Percentiles rank a stretch among this genome's conserved stretches.
Conservation (phyloP, 2,888 invertebrate genomes). For the Agrilus cyanescens region DNA sequence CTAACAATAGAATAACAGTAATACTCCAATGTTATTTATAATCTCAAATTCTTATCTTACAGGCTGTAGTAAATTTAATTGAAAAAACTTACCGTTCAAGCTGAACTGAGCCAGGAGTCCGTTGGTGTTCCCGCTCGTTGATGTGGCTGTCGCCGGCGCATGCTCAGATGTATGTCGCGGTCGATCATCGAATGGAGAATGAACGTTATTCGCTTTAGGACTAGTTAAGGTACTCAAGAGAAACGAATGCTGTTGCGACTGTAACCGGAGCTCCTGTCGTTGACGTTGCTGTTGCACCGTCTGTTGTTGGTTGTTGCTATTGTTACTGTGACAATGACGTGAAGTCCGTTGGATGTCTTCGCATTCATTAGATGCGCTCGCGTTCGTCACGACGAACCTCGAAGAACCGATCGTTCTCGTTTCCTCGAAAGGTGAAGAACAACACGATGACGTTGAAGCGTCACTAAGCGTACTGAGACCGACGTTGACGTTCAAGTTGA, state of each 20-base stretch:
- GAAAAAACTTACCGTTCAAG: slow-evolving; percentile 26
- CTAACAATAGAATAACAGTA: no score
- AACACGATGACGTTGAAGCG: slow-evolving; percentile 14
- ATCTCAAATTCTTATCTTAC: no score
- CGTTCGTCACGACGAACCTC: slow-evolving; percentile 28
- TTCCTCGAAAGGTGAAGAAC: slow-evolving; percentile 12
- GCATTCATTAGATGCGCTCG: slow-evolving; percentile 13
- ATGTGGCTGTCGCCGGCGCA: slow-evolving; percentile 11
- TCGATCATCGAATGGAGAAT: slow-evolving; percentile 21
- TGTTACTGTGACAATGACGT: neutral
- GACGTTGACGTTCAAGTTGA: slow-evolving; percentile 24
- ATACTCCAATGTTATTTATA: no score
- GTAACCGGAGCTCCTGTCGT: slow-evolving; percentile 7
- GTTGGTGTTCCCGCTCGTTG: slow-evolving; percentile 30
- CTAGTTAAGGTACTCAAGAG: slow-evolving; percentile 32
- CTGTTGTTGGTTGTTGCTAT: slow-evolving; percentile 3
- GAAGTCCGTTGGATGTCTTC: neutral
- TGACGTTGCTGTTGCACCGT: slow-evolving; percentile 7
- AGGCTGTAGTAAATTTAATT: no score
- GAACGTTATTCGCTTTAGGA: slow-evolving; percentile 32
- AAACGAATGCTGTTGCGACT: slow-evolving; percentile 19
- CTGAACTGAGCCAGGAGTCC: slow-evolving; percentile 31
- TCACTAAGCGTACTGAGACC: slow-evolving; percentile 27
- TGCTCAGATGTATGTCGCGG: slow-evolving; percentile 12
- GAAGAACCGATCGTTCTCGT: slow-evolving; percentile 30